Evolutionary conservation across 2,888 invertebrate genomes (phyloP).

Genomic region (Sesamia inferens): DNA sequence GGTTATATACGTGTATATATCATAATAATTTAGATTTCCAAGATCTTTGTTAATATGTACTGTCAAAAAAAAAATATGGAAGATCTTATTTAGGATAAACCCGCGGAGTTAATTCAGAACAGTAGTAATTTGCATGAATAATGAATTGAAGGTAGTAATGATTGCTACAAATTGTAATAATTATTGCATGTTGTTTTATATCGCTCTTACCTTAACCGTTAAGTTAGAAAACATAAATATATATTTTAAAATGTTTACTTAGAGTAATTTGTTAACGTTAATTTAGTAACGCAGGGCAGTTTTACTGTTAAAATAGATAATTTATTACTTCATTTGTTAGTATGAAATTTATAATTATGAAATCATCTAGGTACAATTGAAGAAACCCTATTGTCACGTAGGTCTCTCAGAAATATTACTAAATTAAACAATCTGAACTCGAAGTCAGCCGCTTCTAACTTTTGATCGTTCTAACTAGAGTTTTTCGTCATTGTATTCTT

Average conservation of each 20-base stretch:
- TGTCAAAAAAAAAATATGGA: slow-evolving; percentile 10
- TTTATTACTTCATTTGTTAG: background rate
- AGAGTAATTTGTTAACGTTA: slow-evolving; percentile 4
- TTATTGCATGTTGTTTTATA: slow-evolving; percentile 40
- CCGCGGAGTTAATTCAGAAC: slow-evolving; percentile 26
- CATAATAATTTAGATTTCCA: slow-evolving; percentile 25
- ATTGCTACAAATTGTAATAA: slow-evolving; percentile 44
- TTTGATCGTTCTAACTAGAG: too few species aligned
- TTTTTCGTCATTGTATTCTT: slow-evolving; percentile 33
- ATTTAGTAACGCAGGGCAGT: background rate
- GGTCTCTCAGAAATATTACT: background rate
- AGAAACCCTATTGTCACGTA: background rate
- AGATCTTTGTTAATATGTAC: slow-evolving; percentile 21
- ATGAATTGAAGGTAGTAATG: slow-evolving; percentile 54
- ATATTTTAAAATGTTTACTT: slow-evolving; percentile 3
- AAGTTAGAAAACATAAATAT: slow-evolving; percentile 22
- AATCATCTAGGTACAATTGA: background rate
- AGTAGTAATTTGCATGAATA: slow-evolving; percentile 59
- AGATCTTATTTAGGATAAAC: slow-evolving; percentile 17
- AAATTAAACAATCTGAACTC: background rate
- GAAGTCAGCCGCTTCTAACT: background rate
- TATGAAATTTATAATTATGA: background rate
- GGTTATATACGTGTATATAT: background rate
- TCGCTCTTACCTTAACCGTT: slow-evolving; percentile 7
- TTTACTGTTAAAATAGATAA: background rate